phyloP scores from a whole-genome alignment of 1,140 invertebrate species.

The Drosophila lacteicornis region DNA sequence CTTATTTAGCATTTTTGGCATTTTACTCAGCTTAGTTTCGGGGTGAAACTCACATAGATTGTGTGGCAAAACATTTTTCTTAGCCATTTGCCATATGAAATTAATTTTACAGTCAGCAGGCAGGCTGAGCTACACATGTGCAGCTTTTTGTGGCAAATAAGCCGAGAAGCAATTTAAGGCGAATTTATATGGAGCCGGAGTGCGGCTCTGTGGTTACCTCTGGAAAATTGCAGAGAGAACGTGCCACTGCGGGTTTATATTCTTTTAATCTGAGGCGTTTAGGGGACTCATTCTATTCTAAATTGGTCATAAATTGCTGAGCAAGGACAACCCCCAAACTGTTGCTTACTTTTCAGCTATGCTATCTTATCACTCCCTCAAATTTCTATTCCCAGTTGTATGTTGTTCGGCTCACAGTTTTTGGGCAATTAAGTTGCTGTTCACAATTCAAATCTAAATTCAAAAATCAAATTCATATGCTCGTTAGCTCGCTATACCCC shows the following conservation, averaged over 20 bases:
- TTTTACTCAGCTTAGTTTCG: slow-evolving; percentile 36
- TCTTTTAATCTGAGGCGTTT: slow-evolving; percentile 9
- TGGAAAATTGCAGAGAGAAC: slow-evolving; percentile 24
- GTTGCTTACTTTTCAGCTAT: slow-evolving; percentile 12
- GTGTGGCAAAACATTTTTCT: slow-evolving; percentile 56
- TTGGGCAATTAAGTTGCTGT: slow-evolving; percentile 37
- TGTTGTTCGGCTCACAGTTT: background rate
- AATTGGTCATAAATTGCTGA: slow-evolving; percentile 16
- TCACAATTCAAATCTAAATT: slow-evolving; percentile 17
- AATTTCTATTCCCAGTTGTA: slow-evolving; percentile 11
- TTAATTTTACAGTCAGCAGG: slow-evolving; percentile 63
- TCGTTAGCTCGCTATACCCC: background rate
- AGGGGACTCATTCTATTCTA: background rate
- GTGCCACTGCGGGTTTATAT: slow-evolving; percentile 5
- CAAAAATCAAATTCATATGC: too few species aligned
- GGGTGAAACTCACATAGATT: slow-evolving; percentile 49
- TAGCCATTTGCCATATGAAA: slow-evolving; percentile 67
- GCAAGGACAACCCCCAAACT: slow-evolving; percentile 6
- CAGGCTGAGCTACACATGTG: slow-evolving; percentile 17
- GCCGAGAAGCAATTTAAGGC: slow-evolving; percentile 39
- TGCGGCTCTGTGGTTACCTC: slow-evolving; percentile 32
- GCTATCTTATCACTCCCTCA: background rate
- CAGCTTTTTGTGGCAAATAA: slow-evolving; percentile 43
- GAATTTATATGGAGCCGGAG: slow-evolving; percentile 26
- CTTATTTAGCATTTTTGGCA: slow-evolving; percentile 58